Evolutionary conservation across 2,888 invertebrate genomes (phyloP), one percentile per base, ranked within the genome.

Genomic region (Diloba caeruleocephala): DNA sequence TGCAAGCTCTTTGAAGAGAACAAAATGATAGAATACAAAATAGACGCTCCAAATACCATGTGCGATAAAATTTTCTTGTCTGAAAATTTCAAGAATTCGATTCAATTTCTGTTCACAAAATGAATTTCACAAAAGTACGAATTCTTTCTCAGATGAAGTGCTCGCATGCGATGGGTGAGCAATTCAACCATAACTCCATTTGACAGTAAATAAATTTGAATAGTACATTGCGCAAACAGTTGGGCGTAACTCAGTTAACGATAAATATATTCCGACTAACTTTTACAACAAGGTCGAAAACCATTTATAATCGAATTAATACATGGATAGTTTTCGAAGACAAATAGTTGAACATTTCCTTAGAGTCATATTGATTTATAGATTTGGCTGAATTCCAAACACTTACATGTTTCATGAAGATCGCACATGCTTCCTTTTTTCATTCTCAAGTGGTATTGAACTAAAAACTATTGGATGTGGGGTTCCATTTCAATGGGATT

Each of bases 151-250:
- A 13, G 46, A 43, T 46, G 34, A 59, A 64, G 44, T 63, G 34
- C 34, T 55, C 41, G 49, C 33, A 67, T 36, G 49, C 33, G 38
- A 34, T 42, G 50, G 42, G 4, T 48, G 37, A 52, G 9, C 42
- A 53, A 42, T 53, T 50, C 42, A 45, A 50, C 46, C 53, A 50
- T 48, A 60, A 68, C 36, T 56, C 15, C 14, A 15, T 55, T 63
- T 54, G 53, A 68, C 55, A 51, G 41, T 33, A 48, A 68, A 68
- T 64, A 68, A 59, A 67, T 63, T 67, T 51, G 44, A 68, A 53
- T 64, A 37, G 43, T 39, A 59, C 46, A 59, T 55, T 32, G 50
- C 8, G 41, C 55, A 68, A 64, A 49, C 50, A 42, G 45, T 49
- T 60, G 26, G 14, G n/a, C n/a, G 50, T 64, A 68, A 64, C 49